Evolutionary conservation across 2,797 vertebrate genomes (phyloP).

Genomic region (Acanthiza pusilla): DNA sequence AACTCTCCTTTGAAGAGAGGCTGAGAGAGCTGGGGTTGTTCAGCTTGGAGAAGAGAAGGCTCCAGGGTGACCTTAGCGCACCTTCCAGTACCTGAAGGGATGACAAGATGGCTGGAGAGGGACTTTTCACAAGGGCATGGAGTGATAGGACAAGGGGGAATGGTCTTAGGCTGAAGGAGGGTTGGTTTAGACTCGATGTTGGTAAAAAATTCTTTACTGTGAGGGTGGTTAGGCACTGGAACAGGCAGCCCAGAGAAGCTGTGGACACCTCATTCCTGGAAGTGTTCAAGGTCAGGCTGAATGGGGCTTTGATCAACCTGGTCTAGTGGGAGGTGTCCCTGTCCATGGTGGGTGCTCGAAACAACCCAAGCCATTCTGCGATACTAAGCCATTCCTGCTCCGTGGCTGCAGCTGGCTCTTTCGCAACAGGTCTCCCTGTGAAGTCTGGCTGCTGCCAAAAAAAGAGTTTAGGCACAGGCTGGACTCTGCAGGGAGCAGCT

Average conservation of each 20-base stretch:
- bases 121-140: not conserved
- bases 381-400: not conserved
- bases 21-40: not conserved
- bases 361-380: not conserved
- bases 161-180: not conserved
- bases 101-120: not conserved
- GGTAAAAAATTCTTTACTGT: not conserved
- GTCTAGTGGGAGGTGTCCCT: not conserved
- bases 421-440: accelerated
- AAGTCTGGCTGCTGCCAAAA: not conserved
- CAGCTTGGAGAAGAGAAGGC: not conserved
- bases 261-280: not conserved
- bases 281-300: not conserved
- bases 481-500: not conserved
- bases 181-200: accelerated
- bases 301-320: not conserved
- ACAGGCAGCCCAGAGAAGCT: not conserved
- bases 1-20: not conserved
- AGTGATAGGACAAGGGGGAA: not conserved
- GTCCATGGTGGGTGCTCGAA: not conserved
- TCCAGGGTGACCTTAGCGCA: not conserved
- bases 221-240: not conserved
- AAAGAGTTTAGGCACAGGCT: accelerated
- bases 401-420: accelerated
- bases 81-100: not conserved